Evolutionary conservation across 2,888 invertebrate species (phyloP).

Genomic region (Ectemnius continuus): DNA sequence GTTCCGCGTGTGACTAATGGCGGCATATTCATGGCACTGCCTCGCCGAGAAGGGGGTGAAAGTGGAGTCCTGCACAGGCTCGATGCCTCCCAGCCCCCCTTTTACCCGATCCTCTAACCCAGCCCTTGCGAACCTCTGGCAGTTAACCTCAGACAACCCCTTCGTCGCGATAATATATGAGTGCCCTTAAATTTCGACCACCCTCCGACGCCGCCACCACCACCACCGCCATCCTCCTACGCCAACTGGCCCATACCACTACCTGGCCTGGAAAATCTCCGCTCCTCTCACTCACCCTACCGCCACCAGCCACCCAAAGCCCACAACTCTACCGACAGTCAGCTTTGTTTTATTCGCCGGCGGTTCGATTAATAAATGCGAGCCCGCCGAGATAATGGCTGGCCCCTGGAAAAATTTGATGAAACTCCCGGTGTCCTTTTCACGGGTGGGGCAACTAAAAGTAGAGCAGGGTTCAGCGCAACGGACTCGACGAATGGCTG

Average conservation of each 20-base stretch:
- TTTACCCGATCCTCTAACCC: conserved; percentile 38
- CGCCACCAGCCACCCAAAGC: conserved; percentile 8
- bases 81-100: conserved; percentile 33
- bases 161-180: conserved; percentile 65
- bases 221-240: background rate
- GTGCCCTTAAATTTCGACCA: conserved; percentile 65
- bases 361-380: conserved; percentile 22
- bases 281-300: conserved; percentile 5
- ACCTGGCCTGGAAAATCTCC: conserved; percentile 38
- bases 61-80: too few relatives aligned
- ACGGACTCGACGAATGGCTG: conserved; percentile 15
- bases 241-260: conserved; percentile 37
- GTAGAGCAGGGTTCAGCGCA: background rate
- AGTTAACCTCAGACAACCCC: conserved; percentile 68
- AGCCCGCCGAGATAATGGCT: conserved; percentile 9
- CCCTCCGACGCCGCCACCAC: conserved; percentile 39
- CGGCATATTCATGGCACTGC: conserved; percentile 64
- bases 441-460: background rate
- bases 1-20: conserved; percentile 68
- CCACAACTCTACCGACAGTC: background rate
- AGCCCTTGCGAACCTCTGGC: conserved; percentile 60
- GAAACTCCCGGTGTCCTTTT: conserved; percentile 21
- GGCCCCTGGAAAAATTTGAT: conserved; percentile 11
- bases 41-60: background rate
- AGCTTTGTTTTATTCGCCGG: conserved; percentile 11